These are phyloP conservation scores for Cyanoramphus novaezelandiae DNA, from an alignment of 2,113 vertebrate genomes.

Conservation along the genomic window DNA sequence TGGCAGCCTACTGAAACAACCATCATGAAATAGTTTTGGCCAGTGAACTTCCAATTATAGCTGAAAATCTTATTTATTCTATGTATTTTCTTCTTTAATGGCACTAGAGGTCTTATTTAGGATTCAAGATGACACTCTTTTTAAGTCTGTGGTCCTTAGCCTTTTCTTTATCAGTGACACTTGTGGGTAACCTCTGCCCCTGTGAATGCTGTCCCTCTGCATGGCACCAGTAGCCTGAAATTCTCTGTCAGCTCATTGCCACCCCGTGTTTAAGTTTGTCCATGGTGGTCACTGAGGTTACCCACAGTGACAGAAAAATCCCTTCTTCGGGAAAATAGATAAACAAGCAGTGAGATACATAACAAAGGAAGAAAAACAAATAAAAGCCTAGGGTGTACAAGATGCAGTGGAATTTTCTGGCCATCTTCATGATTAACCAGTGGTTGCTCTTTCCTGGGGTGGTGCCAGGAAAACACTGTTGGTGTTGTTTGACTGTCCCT, in stretches of 20 bases:
- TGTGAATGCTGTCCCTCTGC: background rate
- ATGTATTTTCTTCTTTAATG: background rate
- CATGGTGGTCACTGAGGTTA: background rate
- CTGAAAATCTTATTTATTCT: background rate
- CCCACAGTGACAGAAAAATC: background rate
- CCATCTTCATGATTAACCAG: background rate
- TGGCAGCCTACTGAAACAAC: constrained; percentile 60
- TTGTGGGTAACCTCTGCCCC: background rate
- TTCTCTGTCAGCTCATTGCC: background rate
- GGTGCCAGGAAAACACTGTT: background rate
- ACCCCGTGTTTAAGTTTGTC: background rate
- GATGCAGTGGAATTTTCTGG: background rate
- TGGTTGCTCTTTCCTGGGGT: background rate
- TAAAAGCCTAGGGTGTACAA: background rate
- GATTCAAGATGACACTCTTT: background rate
- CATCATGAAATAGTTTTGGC: background rate
- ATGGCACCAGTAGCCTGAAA: background rate
- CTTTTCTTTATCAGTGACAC: background rate
- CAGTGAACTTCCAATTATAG: background rate
- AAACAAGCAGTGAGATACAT: background rate
- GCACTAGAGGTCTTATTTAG: background rate
- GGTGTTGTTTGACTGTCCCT: rapidly evolving
- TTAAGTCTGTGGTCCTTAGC: background rate
- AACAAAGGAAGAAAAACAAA: background rate
- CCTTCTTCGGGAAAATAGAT: background rate